phyloP scores from a whole-genome alignment of 1,140 invertebrate species.

The Drosophila arizonae region DNA sequence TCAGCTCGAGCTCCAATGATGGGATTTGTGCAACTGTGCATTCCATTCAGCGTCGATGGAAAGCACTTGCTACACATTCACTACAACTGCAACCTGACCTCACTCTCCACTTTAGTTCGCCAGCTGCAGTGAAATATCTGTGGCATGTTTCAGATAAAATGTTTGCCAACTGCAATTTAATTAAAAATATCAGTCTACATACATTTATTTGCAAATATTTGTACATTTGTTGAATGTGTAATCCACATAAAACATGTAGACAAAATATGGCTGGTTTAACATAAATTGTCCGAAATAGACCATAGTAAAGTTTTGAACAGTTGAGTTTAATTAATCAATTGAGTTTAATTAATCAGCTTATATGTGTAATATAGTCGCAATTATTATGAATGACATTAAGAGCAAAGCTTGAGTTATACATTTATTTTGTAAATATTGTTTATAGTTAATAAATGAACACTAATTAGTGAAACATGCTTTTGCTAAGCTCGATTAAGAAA shows the following conservation, averaged over 20 bases:
- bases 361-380: no score
- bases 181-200: conserved; percentile 24
- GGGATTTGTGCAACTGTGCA: conserved; percentile 14
- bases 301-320: no score
- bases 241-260: conserved; percentile 1
- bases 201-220: conserved; percentile 6
- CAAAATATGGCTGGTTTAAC: not conserved
- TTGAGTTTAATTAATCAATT: no score
- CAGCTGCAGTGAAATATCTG: conserved; percentile 15
- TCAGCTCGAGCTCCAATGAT: not conserved
- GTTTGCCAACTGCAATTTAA: conserved; percentile 32
- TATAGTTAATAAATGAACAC: no score
- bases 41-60: not conserved
- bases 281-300: not conserved
- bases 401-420: no score
- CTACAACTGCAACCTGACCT: not conserved
- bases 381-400: no score
- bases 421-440: no score
- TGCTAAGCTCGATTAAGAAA: no score
- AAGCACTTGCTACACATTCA: not conserved
- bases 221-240: conserved; percentile 17
- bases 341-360: no score
- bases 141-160: conserved; percentile 29
- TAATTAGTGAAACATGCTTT: no score
- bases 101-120: not conserved